Conservation (phyloP, 1,140 invertebrate species). For the Zaprionus kolodkinae region DNA sequence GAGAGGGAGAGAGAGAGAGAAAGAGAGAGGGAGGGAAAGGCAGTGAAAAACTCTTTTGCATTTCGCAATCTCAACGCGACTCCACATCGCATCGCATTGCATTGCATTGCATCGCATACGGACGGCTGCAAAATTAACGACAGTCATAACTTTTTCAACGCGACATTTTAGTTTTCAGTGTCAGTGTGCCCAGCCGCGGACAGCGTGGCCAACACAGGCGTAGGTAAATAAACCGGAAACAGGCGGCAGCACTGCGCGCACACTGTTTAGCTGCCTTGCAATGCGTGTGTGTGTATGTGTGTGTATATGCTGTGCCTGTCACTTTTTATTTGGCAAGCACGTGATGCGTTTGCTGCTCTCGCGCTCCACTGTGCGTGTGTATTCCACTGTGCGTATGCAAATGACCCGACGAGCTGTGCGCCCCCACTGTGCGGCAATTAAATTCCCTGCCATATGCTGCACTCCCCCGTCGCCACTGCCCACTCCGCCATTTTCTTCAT, state of each 20-base stretch:
- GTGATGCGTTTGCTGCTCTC: conserved; percentile 4
- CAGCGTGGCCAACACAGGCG: conserved; percentile 30
- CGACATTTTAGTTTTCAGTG: conserved; percentile 68
- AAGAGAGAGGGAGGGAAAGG: background rate
- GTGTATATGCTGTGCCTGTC: background rate
- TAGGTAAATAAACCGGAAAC: conserved; percentile 68
- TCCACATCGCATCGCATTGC: conserved; percentile 18
- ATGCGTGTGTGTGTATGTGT: conserved; percentile 18
- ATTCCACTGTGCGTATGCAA: background rate
- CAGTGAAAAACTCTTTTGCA: background rate
- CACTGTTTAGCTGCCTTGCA: background rate
- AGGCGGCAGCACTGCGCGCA: conserved; percentile 20
- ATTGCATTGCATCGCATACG: conserved; percentile 19
- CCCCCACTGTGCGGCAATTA: background rate
- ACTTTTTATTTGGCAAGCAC: background rate
- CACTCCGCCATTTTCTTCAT: conserved; percentile 2
- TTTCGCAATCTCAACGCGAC: conserved; percentile 21
- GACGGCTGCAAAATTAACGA: conserved; percentile 50
- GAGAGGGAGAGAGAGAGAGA: background rate
- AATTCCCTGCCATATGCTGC: background rate
- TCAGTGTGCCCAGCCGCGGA: conserved; percentile 12
- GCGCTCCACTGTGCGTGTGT: background rate
- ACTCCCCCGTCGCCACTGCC: background rate
- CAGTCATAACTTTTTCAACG: conserved; percentile 68
- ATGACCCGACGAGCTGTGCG: conserved; percentile 2